Evolutionary conservation across 2,113 vertebrate genomes (phyloP).

Genomic region (Xenopus laevis): DNA sequence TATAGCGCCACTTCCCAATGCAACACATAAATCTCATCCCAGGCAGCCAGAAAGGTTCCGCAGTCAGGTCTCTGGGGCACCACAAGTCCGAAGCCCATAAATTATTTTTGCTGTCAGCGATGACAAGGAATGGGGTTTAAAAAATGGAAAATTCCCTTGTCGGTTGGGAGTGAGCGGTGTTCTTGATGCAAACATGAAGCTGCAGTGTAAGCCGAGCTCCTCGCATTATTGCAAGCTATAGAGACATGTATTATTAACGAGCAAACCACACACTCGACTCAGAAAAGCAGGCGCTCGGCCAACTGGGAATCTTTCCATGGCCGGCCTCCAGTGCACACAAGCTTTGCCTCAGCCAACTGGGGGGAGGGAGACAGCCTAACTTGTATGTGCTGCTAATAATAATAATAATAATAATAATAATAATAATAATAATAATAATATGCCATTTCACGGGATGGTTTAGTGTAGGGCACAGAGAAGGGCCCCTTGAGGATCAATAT

Average conservation of each 20-base stretch:
- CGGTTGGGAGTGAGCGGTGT: constrained; percentile 70
- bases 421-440: no score
- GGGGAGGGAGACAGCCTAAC: no score
- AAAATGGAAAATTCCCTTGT: constrained; percentile 74
- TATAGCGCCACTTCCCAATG: no score
- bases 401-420: no score
- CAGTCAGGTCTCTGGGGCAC: not conserved
- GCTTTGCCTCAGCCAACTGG: no score
- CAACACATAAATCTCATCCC: no score
- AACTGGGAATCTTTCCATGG: constrained; percentile 3
- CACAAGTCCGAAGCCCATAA: constrained; percentile 69
- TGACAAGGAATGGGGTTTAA: constrained; percentile 86
- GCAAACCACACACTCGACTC: constrained; percentile 47
- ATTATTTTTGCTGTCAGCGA: constrained; percentile 79
- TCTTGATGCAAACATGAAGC: constrained; percentile 59
- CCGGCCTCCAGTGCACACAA: no score
- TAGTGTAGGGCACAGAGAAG: no score
- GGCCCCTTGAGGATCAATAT: no score
- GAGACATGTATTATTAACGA: constrained; percentile 54
- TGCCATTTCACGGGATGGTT: no score
- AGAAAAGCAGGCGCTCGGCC: constrained; percentile 26
- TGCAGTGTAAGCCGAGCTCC: constrained; percentile 25
- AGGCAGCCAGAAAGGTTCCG: no score
- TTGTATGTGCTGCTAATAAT: no score
- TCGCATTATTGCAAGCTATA: constrained; percentile 13